phyloP scores from a whole-genome alignment of 2,113 vertebrate species.

The Salvelinus alpinus region DNA sequence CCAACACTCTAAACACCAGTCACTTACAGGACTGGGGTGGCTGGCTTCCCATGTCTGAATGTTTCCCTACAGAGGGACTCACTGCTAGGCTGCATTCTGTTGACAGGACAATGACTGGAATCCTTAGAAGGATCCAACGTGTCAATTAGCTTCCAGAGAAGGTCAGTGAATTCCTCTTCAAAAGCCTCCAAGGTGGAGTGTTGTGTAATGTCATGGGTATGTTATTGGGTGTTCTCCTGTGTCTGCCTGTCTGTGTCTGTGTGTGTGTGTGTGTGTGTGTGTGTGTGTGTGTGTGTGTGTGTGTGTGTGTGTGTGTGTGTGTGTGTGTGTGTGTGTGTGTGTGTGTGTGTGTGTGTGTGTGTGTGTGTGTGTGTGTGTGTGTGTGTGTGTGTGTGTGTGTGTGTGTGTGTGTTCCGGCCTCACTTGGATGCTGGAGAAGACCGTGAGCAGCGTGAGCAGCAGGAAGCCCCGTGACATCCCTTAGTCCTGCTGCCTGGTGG shows the following conservation, averaged over 20 bases:
- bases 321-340: slow-evolving; percentile 2
- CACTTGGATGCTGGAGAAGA: slow-evolving; percentile 74
- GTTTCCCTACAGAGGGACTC: no score
- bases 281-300: background rate
- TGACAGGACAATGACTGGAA: background rate
- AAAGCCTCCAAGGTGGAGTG: background rate
- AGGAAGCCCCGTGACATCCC: slow-evolving; percentile 69
- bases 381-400: background rate
- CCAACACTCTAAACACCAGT: slow-evolving; percentile 20
- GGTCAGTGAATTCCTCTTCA: background rate
- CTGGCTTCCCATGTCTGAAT: background rate
- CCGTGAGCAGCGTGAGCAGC: slow-evolving; percentile 60
- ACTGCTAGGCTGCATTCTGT: background rate
- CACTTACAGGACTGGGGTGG: slow-evolving; percentile 5
- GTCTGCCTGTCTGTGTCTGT: no score
- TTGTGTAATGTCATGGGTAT: background rate
- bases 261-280: background rate
- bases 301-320: background rate
- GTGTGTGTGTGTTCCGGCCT: slow-evolving; percentile 32
- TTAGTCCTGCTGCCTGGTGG: slow-evolving; percentile 54
- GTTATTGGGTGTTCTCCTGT: no score
- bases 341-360: slow-evolving; percentile 27
- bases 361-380: background rate
- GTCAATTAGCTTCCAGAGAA: background rate
- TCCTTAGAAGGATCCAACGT: background rate